A percentile compares a stretch with the other conserved stretches of the same genome.
Conservation (phyloP, 2,113 vertebrate genomes). For the Ciconia maguari region DNA sequence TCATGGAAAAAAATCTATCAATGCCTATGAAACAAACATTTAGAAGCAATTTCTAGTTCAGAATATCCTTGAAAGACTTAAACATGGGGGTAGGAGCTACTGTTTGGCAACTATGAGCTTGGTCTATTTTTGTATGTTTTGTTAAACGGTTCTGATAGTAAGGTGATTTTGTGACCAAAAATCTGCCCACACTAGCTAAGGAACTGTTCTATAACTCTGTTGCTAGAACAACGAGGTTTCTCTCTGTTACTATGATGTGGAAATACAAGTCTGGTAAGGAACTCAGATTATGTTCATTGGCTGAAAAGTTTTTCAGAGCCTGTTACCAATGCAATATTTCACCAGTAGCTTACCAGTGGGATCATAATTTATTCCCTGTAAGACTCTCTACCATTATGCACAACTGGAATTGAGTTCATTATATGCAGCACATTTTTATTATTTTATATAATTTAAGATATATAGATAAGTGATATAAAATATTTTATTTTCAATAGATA, state of each 20-base stretch:
- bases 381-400: neutral
- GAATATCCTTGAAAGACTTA: neutral
- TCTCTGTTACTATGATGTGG: neutral
- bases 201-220: neutral
- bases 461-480: neutral
- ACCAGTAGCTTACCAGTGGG: neutral
- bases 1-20: neutral
- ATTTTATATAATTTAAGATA: neutral
- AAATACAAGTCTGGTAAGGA: neutral
- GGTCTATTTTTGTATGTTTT: neutral
- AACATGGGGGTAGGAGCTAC: neutral
- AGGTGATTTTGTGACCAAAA: neutral
- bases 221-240: neutral
- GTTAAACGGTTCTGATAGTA: neutral
- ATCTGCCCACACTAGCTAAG: neutral
- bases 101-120: neutral
- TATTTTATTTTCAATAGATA: neutral
- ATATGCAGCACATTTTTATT: neutral
- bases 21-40: neutral
- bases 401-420: accelerated
- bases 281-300: too few relatives aligned
- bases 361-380: neutral
- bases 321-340: neutral
- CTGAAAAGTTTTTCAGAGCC: neutral
- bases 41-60: neutral